Evolutionary conservation across 2,113 vertebrate species (phyloP).

Genomic region (Alectura lathami): DNA sequence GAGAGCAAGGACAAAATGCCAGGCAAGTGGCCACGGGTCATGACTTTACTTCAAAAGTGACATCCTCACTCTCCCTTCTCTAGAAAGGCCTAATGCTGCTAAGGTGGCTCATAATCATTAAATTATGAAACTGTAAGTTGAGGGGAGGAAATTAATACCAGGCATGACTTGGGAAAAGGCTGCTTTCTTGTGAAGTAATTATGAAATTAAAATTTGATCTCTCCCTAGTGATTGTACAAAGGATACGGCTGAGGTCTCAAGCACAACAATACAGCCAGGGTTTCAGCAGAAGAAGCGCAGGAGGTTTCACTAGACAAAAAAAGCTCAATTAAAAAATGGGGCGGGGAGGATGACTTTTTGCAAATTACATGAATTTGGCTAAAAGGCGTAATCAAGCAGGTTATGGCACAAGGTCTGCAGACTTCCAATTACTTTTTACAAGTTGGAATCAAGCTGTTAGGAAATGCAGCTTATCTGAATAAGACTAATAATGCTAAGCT

Average conservation of each 20-base stretch:
- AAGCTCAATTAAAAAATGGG: background rate
- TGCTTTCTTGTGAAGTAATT: conserved; percentile 77
- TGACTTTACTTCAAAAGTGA: background rate
- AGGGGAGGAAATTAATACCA: conserved; percentile 74
- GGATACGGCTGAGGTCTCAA: conserved; percentile 11
- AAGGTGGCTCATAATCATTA: conserved; percentile 64
- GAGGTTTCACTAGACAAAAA: conserved; percentile 49
- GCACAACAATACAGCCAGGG: conserved; percentile 10
- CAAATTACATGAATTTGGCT: conserved; percentile 63
- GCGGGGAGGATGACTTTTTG: background rate
- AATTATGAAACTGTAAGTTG: conserved; percentile 73
- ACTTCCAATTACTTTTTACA: conserved; percentile 74
- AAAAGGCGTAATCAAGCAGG: conserved; percentile 64
- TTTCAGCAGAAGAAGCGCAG: background rate
- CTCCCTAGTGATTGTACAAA: conserved; percentile 63
- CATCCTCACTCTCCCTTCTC: background rate
- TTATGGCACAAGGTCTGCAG: conserved; percentile 39
- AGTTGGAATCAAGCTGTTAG: conserved; percentile 74
- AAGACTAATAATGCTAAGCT: conserved; percentile 73
- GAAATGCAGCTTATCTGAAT: conserved; percentile 70
- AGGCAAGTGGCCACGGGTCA: background rate
- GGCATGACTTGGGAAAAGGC: conserved; percentile 63
- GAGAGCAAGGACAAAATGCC: background rate
- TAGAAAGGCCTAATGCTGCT: conserved; percentile 22
- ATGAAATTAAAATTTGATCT: conserved; percentile 76